These are phyloP conservation scores for Peromyscus leucopus DNA, from an alignment of 2,113 vertebrate species.

Conservation along the genomic window DNA sequence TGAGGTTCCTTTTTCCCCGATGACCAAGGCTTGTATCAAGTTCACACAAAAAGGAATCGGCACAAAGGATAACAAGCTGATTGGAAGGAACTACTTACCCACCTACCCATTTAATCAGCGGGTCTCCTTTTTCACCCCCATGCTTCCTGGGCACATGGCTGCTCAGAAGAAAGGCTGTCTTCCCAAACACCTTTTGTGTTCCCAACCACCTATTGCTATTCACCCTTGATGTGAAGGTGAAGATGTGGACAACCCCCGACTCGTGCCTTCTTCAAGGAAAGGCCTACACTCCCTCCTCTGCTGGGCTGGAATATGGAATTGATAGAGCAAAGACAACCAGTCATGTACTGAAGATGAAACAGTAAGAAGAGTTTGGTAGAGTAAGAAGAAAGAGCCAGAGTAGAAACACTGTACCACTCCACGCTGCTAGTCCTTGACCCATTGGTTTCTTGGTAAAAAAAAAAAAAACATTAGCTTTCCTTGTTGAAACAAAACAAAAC, in stretches of 20 bases:
- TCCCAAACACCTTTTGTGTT: neutral
- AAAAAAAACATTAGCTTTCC: neutral
- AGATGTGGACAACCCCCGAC: neutral
- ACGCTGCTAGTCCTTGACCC: neutral
- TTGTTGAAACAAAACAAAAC: neutral
- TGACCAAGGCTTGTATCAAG: neutral
- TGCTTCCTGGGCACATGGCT: neutral
- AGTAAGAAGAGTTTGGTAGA: neutral
- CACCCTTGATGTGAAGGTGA: neutral
- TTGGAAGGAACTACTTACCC: neutral
- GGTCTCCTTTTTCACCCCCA: neutral
- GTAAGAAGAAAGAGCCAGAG: neutral
- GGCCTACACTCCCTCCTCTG: neutral
- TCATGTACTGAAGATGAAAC: neutral
- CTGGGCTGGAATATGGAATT: neutral
- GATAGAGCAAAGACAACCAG: neutral
- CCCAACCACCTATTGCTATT: neutral
- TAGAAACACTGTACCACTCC: neutral
- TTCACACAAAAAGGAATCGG: too few species aligned
- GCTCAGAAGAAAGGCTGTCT: neutral
- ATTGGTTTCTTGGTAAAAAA: neutral
- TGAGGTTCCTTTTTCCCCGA: neutral
- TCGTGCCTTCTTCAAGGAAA: neutral
- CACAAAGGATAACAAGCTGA: neutral
- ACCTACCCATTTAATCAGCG: neutral